Percentiles rank a stretch among this genome's conserved stretches.
Evolutionary conservation across 2,797 vertebrate genomes (phyloP).

Genomic region (Gallirallus australis): DNA sequence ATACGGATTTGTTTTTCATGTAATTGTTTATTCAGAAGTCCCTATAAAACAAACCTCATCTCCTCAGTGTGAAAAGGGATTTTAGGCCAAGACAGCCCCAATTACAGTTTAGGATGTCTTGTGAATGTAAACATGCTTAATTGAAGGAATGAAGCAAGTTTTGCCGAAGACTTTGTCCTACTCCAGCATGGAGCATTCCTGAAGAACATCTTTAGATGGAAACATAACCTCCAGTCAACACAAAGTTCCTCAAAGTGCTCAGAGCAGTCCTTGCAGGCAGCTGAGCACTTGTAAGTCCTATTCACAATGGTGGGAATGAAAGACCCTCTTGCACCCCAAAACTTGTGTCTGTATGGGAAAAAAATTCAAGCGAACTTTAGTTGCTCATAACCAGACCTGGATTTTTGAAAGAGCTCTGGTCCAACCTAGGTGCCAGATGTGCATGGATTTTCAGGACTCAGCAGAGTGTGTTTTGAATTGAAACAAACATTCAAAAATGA

Average conservation of each 20-base stretch:
- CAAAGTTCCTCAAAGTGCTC: background rate
- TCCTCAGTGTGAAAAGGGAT: background rate
- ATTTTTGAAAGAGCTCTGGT: background rate
- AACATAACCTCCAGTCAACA: background rate
- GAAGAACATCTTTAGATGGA: constrained; percentile 7
- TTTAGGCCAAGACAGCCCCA: background rate
- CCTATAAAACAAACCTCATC: background rate
- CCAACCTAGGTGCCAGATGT: background rate
- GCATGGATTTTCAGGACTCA: background rate
- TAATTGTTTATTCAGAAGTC: background rate
- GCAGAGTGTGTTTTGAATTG: background rate
- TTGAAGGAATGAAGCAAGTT: background rate
- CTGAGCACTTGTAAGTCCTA: background rate
- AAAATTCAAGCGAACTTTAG: background rate
- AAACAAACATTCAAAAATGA: background rate
- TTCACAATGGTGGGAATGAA: background rate
- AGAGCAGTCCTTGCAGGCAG: background rate
- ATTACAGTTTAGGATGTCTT: background rate
- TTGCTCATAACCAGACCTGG: background rate
- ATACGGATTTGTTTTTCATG: background rate
- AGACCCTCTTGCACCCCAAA: background rate
- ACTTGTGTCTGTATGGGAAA: background rate
- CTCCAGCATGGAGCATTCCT: background rate
- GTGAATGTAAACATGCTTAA: constrained; percentile 30
- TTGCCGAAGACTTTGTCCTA: background rate